Conservation (phyloP, 2,113 vertebrate genomes). For the Dipodomys ordii region DNA sequence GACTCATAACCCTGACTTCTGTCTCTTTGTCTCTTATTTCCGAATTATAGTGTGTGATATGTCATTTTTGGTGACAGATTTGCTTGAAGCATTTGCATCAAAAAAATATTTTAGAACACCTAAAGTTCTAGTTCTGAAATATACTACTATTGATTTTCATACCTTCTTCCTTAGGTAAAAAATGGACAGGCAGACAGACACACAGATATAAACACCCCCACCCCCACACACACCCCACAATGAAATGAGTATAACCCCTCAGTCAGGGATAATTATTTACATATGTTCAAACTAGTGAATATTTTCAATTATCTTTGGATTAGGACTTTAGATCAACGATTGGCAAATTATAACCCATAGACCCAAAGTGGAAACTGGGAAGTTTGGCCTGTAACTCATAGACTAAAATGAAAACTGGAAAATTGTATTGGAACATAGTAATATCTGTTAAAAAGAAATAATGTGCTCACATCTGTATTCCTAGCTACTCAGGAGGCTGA, state of each 20-base stretch:
- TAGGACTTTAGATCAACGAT: background rate
- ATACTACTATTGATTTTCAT: background rate
- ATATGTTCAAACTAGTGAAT: conserved; percentile 14
- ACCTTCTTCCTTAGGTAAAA: conserved; percentile 1
- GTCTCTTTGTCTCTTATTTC: background rate
- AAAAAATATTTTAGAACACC: conserved; percentile 3
- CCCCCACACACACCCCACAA: no score
- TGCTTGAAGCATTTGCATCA: background rate
- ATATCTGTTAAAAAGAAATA: background rate
- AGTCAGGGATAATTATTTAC: background rate
- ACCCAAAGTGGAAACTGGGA: background rate
- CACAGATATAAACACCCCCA: no score
- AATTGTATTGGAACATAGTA: background rate
- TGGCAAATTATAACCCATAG: background rate
- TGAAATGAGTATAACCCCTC: conserved; percentile 16
- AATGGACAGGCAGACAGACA: background rate
- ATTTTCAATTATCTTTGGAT: background rate
- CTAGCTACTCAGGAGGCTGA: no score
- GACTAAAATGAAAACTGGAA: background rate
- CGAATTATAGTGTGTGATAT: background rate
- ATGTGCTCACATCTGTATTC: no score
- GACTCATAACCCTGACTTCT: background rate
- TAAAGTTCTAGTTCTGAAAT: conserved; percentile 6
- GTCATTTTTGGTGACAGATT: background rate
- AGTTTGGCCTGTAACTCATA: no score